Conservation (phyloP, 1,140 invertebrate genomes). For the Eurosta solidaginis region DNA sequence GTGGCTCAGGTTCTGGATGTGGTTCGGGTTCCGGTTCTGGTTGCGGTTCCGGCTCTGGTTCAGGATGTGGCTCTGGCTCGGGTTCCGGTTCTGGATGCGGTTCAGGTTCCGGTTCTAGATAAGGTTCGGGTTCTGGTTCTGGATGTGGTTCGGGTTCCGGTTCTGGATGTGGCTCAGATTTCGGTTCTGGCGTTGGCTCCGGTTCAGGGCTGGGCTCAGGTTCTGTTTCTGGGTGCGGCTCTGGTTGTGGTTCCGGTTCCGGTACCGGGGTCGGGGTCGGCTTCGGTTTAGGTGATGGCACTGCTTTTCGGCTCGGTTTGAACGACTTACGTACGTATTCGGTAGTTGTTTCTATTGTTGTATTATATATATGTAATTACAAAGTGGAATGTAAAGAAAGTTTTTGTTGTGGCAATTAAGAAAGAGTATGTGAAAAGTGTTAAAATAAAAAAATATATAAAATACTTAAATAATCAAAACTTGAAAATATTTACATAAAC, state of each 20-base stretch:
- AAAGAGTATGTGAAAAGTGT: constrained; percentile 10
- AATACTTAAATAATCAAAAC: background rate
- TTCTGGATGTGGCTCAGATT: constrained; percentile 59
- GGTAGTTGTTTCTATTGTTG: constrained; percentile 47
- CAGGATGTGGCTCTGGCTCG: constrained; percentile 43
- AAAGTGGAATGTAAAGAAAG: constrained; percentile 24
- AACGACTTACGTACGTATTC: constrained; percentile 55
- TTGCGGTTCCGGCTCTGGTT: constrained; percentile 53
- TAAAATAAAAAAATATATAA: background rate
- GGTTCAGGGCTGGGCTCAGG: constrained; percentile 61
- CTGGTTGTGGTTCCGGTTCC: constrained; percentile 62
- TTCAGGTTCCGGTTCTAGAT: constrained; percentile 45
- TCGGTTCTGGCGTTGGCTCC: constrained; percentile 58
- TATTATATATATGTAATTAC: constrained; percentile 23
- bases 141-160: constrained; percentile 58
- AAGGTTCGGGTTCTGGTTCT: constrained; percentile 42
- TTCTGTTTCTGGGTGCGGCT: constrained; percentile 63
- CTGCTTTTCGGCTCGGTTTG: constrained; percentile 60
- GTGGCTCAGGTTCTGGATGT: constrained; percentile 51
- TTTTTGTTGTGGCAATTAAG: constrained; percentile 22
- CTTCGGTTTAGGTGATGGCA: constrained; percentile 60
- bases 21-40: constrained; percentile 49
- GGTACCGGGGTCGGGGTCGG: constrained; percentile 62
- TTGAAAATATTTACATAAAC: background rate
- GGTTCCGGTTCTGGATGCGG: constrained; percentile 54